Evolutionary conservation across 2,113 vertebrate species (phyloP).

Genomic region (Elanoides forficatus): DNA sequence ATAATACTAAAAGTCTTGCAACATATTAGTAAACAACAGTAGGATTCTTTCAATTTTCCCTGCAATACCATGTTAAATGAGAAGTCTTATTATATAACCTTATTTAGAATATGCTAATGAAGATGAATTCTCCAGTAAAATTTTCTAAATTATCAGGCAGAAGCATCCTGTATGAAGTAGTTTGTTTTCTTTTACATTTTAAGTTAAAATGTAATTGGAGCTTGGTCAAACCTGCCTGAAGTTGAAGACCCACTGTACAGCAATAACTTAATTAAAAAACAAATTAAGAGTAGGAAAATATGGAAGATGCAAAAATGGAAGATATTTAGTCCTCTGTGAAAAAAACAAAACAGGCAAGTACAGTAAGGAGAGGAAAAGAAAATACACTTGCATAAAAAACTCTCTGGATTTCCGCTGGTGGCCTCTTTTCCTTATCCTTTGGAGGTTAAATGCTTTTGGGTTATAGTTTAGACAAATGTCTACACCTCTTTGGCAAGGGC

Average conservation of each 20-base stretch:
- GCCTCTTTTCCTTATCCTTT: neutral
- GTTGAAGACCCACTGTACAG: neutral
- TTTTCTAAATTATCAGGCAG: constrained; percentile 1
- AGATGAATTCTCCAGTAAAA: neutral
- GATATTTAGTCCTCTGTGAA: neutral
- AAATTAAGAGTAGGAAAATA: neutral
- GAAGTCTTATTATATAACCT: neutral
- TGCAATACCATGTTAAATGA: neutral
- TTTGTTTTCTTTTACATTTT: constrained; percentile 30
- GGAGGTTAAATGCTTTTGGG: neutral
- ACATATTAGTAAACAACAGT: neutral
- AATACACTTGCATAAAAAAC: neutral
- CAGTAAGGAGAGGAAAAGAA: neutral
- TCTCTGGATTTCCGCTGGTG: neutral
- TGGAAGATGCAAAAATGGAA: neutral
- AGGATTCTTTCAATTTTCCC: neutral
- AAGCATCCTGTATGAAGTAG: neutral
- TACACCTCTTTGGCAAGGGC: neutral
- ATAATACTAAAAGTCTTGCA: neutral
- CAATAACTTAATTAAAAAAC: neutral
- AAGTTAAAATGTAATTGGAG: constrained; percentile 30
- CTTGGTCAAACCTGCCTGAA: constrained; percentile 22
- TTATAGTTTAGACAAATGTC: neutral
- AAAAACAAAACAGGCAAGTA: neutral
- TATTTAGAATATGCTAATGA: constrained; percentile 10